These are phyloP conservation scores for Tamandua tetradactyla DNA, from an alignment of 2,797 vertebrate genomes.

Conservation along the genomic window DNA sequence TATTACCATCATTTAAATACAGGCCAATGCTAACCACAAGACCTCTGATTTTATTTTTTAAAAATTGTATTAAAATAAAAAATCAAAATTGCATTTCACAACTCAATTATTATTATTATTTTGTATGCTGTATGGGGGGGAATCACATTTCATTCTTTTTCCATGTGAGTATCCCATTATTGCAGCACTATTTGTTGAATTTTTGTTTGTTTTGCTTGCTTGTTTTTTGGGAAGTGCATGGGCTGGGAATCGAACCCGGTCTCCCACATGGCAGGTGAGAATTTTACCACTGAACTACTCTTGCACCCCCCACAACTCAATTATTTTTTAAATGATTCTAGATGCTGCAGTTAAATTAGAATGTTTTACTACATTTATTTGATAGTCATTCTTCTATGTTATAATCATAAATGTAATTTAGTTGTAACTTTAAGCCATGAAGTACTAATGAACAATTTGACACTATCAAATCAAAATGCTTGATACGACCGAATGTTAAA, in stretches of 20 bases:
- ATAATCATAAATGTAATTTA: neutral
- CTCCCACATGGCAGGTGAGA: no score
- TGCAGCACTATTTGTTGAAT: no score
- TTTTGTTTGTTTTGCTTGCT: no score
- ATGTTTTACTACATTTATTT: neutral
- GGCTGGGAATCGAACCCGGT: no score
- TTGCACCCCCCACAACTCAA: no score
- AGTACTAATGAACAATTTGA: neutral
- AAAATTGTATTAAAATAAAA: neutral
- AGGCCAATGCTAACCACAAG: neutral
- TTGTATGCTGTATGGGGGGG: no score
- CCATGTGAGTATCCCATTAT: no score
- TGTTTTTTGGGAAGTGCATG: no score
- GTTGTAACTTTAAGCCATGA: conserved; percentile 40
- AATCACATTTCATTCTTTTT: no score
- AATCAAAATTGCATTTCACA: neutral
- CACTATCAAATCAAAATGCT: conserved; percentile 32
- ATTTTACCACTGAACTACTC: no score
- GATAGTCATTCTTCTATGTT: neutral
- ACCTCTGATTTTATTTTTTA: neutral
- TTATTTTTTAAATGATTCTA: conserved; percentile 20
- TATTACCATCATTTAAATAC: neutral
- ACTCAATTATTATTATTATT: neutral
- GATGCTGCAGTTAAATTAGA: neutral
- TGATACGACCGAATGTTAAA: conserved; percentile 26